A percentile compares a stretch with the other conserved stretches of the same genome.
Evolutionary conservation across 2,113 vertebrate species (phyloP).

Genomic region (Pseudopodoces humilis): DNA sequence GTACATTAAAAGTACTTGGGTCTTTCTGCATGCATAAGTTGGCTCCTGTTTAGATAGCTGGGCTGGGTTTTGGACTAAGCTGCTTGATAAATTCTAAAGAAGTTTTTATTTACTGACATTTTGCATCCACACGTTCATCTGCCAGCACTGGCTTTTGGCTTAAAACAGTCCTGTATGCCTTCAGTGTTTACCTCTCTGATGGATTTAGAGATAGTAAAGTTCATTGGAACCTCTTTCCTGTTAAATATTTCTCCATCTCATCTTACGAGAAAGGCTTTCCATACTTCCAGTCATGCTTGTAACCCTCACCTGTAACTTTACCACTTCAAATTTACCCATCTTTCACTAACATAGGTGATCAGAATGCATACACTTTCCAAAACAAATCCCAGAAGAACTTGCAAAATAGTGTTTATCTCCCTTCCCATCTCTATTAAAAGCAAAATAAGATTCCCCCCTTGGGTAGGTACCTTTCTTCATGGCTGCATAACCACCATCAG

Average conservation of each 20-base stretch:
- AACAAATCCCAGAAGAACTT: neutral
- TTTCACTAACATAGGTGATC: neutral
- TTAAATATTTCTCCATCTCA: neutral
- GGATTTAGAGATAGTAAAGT: neutral
- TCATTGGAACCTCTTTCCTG: slow-evolving; percentile 9
- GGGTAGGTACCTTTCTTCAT: neutral
- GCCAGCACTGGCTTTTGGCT: neutral
- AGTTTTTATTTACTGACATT: neutral
- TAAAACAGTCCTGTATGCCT: neutral
- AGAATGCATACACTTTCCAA: neutral
- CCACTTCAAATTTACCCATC: neutral
- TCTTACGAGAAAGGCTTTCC: neutral
- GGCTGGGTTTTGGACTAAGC: neutral
- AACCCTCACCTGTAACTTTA: neutral
- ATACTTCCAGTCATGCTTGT: neutral
- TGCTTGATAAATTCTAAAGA: neutral
- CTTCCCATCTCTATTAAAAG: neutral
- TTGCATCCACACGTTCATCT: neutral
- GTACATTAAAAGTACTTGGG: neutral
- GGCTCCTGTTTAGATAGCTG: neutral
- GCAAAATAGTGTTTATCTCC: neutral
- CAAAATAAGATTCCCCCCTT: neutral
- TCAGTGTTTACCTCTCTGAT: neutral
- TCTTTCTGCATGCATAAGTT: neutral
- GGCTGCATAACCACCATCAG: neutral